These are phyloP conservation scores for Eulimnadia texana DNA, from an alignment of 1,140 invertebrate species.

Conservation along the genomic window DNA sequence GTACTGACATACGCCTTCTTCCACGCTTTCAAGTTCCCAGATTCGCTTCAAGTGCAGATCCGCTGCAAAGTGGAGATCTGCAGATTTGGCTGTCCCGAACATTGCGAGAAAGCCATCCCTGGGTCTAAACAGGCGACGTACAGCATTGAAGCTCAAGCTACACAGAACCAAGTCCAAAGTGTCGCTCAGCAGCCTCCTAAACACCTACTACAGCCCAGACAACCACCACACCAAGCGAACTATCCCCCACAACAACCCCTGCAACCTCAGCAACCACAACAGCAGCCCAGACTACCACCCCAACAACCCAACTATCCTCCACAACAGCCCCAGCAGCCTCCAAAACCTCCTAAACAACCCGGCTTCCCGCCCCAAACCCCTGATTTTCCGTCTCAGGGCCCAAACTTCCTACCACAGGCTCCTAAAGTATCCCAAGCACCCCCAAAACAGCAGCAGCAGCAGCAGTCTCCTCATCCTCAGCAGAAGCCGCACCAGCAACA, in stretches of 20 bases:
- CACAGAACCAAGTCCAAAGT: background rate
- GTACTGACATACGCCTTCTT: conserved; percentile 91
- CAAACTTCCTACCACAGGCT: background rate
- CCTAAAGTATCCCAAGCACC: background rate
- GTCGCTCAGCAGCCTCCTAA: background rate
- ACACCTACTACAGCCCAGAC: conserved; percentile 5
- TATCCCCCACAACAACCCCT: background rate
- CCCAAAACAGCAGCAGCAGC: background rate
- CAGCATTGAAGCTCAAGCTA: conserved; percentile 13
- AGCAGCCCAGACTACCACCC: background rate
- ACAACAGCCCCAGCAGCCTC: background rate
- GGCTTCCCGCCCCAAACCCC: no score
- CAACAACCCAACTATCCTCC: background rate
- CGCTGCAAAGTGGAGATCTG: conserved; percentile 82
- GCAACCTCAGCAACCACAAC: background rate
- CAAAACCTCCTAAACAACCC: background rate
- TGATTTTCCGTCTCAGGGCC: background rate
- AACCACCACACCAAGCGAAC: background rate
- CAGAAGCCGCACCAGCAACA: no score
- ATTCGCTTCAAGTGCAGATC: conserved; percentile 82
- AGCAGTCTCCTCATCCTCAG: no score
- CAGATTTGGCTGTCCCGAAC: conserved; percentile 74
- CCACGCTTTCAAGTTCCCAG: conserved; percentile 91
- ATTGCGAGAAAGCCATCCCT: conserved; percentile 41
- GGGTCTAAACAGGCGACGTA: conserved; percentile 23